Evolutionary conservation across 2,888 invertebrate genomes (phyloP).

Genomic region (Drepanosiphum platanoidis): DNA sequence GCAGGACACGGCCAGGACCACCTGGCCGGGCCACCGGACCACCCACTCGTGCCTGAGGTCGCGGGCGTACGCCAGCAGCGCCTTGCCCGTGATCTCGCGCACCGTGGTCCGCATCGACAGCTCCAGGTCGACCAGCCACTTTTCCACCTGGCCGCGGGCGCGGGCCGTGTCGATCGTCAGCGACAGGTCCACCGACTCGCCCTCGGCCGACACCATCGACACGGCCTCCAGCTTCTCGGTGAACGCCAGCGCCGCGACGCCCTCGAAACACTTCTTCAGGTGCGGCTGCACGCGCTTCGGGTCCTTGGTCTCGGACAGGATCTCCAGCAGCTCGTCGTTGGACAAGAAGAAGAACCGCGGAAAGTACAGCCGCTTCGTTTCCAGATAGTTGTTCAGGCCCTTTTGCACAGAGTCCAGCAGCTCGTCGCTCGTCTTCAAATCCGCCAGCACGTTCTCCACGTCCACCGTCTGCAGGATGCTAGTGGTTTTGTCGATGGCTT

Average conservation of each 20-base stretch:
- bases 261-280: constrained; percentile 95
- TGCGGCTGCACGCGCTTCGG: constrained; percentile 91
- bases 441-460: constrained; percentile 86
- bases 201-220: constrained; percentile 87
- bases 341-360: constrained; percentile 86
- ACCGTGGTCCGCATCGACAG: constrained; percentile 87
- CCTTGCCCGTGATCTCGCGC: constrained; percentile 72
- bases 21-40: constrained; percentile 79
- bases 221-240: constrained; percentile 89
- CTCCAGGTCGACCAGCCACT: constrained; percentile 92
- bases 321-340: constrained; percentile 78
- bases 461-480: constrained; percentile 85
- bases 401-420: constrained; percentile 89
- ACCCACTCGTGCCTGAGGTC: constrained; percentile 81
- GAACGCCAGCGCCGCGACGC: constrained; percentile 86
- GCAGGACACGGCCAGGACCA: constrained; percentile 89
- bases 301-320: constrained; percentile 95
- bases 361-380: constrained; percentile 86
- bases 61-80: constrained; percentile 76
- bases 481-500: constrained; percentile 78
- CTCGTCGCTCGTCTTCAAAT: constrained; percentile 78
- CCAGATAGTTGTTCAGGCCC: constrained; percentile 87
- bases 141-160: constrained; percentile 94
- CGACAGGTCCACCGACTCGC: constrained; percentile 83
- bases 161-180: constrained; percentile 84